Percentiles rank a stretch among this genome's conserved stretches.
phyloP scores from a whole-genome alignment of 2,888 invertebrate genomes.

The Hyposoter didymator region DNA sequence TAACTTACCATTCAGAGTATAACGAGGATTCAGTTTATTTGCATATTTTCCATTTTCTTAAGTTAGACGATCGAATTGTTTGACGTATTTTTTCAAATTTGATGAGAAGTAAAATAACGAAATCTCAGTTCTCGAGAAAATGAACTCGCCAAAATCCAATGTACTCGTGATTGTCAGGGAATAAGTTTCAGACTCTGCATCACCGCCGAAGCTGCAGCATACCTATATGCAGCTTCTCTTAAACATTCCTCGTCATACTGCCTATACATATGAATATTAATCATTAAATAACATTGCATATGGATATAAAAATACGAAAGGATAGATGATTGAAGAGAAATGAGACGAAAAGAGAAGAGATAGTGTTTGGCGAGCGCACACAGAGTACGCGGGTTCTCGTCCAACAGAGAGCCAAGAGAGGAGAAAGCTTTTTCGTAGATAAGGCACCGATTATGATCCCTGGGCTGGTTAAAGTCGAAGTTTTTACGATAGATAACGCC shows the following conservation, averaged over 20 bases:
- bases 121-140: not conserved
- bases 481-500: slow-evolving; percentile 81
- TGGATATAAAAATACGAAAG: slow-evolving; percentile 26
- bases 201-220: not conserved
- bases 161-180: not conserved
- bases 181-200: not conserved
- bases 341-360: slow-evolving; percentile 53
- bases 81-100: too few species aligned
- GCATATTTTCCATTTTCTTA: too few species aligned
- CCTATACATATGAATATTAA: not conserved
- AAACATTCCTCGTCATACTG: not conserved
- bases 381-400: slow-evolving; percentile 54
- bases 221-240: not conserved
- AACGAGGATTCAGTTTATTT: too few species aligned
- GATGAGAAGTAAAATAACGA: too few species aligned
- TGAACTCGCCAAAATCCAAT: not conserved
- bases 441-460: slow-evolving; percentile 81
- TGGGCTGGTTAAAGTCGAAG: slow-evolving; percentile 81
- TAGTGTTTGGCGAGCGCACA: slow-evolving; percentile 66
- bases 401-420: slow-evolving; percentile 58
- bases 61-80: too few species aligned
- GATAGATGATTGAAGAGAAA: slow-evolving; percentile 63
- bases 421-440: slow-evolving; percentile 71
- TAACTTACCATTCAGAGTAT: too few species aligned
- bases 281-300: not conserved